A percentile compares a stretch with the other conserved stretches of the same genome.
phyloP scores from a whole-genome alignment of 2,113 vertebrate species.

The Periophthalmodon schlosseri region DNA sequence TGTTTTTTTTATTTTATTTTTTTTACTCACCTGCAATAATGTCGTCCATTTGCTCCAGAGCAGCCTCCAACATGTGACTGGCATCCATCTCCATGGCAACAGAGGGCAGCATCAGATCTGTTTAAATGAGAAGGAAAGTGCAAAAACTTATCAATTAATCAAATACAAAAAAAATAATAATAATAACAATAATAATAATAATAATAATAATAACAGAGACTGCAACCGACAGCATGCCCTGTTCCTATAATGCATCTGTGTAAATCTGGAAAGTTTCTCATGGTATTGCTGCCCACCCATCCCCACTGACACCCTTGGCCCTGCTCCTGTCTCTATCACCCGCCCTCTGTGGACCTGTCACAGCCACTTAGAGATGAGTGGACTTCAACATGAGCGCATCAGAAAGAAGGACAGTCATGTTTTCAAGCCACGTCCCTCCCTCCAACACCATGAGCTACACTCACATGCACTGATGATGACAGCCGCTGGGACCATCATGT shows the following conservation, averaged over 20 bases:
- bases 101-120: slow-evolving; percentile 51
- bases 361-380: slow-evolving; percentile 39
- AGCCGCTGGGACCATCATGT: slow-evolving; percentile 22
- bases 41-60: slow-evolving; percentile 97
- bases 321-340: slow-evolving; percentile 41
- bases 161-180: too few relatives aligned
- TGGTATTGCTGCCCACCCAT: slow-evolving; percentile 14
- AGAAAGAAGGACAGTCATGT: slow-evolving; percentile 47
- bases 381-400: slow-evolving; percentile 38
- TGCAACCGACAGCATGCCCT: neutral
- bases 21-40: slow-evolving; percentile 88
- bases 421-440: slow-evolving; percentile 26
- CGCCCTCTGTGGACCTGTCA: slow-evolving; percentile 55
- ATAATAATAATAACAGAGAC: neutral
- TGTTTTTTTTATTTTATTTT: neutral
- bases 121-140: neutral
- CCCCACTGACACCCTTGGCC: slow-evolving; percentile 16
- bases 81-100: slow-evolving; percentile 88
- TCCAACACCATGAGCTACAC: slow-evolving; percentile 31
- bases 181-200: too few relatives aligned
- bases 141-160: neutral
- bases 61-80: slow-evolving; percentile 94
- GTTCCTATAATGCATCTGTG: neutral
- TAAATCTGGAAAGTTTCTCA: neutral
- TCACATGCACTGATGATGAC: slow-evolving; percentile 14